These are phyloP conservation scores for Pachycephus smyrnensis DNA, from an alignment of 2,888 invertebrate genomes.

Conservation along the genomic window DNA sequence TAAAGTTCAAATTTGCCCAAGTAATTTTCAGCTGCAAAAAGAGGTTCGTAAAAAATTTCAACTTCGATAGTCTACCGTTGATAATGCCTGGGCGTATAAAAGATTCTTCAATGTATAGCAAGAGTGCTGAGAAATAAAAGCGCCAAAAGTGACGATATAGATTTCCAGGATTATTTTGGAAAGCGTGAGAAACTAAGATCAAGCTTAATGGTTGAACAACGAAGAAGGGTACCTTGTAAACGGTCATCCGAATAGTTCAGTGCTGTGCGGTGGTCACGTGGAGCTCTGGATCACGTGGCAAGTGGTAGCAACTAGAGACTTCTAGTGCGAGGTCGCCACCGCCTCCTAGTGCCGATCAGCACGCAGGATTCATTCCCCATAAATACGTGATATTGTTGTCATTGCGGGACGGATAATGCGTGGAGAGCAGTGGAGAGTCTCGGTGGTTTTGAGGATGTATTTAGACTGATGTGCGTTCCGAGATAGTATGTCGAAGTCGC, in stretches of 20 bases:
- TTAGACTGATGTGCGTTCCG: slow-evolving; percentile 10
- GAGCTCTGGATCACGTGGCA: slow-evolving; percentile 17
- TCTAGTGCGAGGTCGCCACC: slow-evolving; percentile 18
- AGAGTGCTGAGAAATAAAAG: not conserved
- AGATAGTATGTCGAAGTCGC: slow-evolving; percentile 24
- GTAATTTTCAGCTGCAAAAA: not conserved
- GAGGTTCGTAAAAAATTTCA: not conserved
- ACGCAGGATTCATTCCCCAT: slow-evolving; percentile 19
- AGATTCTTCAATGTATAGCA: not conserved
- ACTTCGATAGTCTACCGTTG: not conserved
- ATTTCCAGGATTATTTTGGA: not conserved
- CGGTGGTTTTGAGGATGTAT: slow-evolving; percentile 13
- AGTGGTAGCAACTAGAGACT: slow-evolving; percentile 11
- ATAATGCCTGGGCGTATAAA: not conserved
- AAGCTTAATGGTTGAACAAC: not conserved
- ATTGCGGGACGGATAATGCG: slow-evolving; percentile 16
- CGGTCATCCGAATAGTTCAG: not conserved
- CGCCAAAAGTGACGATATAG: not conserved
- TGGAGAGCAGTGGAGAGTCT: slow-evolving; percentile 3
- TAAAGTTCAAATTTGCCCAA: not conserved
- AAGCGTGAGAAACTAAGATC: not conserved
- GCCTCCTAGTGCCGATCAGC: slow-evolving; percentile 18
- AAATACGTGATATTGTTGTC: slow-evolving; percentile 33
- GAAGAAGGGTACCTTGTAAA: not conserved
- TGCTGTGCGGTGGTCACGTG: not conserved